Evolutionary conservation across 2,113 vertebrate species (phyloP).

Genomic region (Xyliphius kryptos): DNA sequence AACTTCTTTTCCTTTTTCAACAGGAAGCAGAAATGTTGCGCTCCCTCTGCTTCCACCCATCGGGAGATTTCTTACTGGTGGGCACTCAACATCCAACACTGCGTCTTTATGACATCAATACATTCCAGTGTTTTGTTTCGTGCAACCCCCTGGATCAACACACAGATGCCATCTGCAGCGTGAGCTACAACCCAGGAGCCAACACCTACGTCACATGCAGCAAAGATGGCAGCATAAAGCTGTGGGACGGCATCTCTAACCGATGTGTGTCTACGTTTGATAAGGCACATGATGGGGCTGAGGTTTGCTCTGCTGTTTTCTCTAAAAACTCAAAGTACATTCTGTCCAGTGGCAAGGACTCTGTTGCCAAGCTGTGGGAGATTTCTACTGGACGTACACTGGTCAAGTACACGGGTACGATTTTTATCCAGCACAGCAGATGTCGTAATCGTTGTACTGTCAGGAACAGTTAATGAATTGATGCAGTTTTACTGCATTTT

Average conservation of each 20-base stretch:
- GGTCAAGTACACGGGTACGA: conserved; percentile 92
- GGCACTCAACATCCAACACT: conserved; percentile 95
- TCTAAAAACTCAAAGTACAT: conserved; percentile 98
- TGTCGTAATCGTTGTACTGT: too few species aligned
- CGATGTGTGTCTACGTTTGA: conserved; percentile 93
- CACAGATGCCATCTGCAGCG: conserved; percentile 89
- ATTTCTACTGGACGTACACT: conserved; percentile 91
- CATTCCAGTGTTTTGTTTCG: conserved; percentile 97
- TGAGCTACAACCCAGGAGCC: conserved; percentile 86
- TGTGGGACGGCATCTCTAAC: conserved; percentile 96
- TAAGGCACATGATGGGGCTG: conserved; percentile 89
- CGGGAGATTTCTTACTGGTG: conserved; percentile 91
- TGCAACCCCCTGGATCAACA: conserved; percentile 96
- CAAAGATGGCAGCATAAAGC: conserved; percentile 95
- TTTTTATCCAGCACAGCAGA: too few species aligned
- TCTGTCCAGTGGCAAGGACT: conserved; percentile 95
- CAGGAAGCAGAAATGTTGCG: conserved; percentile 97
- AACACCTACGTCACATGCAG: conserved; percentile 95
- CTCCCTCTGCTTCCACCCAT: conserved; percentile 94
- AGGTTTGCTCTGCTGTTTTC: conserved; percentile 95
- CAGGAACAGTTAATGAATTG: too few species aligned
- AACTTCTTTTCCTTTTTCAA: too few species aligned
- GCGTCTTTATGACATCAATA: conserved; percentile 93
- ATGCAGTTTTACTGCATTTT: too few species aligned
- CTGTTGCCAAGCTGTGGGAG: conserved; percentile 95